Evolutionary conservation across 2,113 vertebrate genomes (phyloP).

Genomic region (Orientallactaga bullata): DNA sequence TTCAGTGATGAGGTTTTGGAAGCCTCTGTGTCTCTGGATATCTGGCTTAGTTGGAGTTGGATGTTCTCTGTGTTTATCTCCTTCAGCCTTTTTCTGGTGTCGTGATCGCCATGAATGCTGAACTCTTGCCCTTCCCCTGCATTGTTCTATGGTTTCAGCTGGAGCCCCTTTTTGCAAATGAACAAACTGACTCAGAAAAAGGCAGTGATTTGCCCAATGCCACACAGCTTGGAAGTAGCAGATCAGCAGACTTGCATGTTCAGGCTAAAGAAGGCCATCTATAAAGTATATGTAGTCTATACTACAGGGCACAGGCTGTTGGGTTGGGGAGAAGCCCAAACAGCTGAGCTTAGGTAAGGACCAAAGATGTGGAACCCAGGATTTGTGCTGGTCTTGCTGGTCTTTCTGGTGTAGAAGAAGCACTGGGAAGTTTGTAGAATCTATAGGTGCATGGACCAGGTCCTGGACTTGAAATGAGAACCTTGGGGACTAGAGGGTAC

Average conservation of each 20-base stretch:
- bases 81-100: too few species aligned
- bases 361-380: not conserved
- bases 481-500: not conserved
- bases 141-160: too few species aligned
- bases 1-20: too few species aligned
- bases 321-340: not conserved
- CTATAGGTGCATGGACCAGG: not conserved
- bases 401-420: not conserved
- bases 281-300: not conserved
- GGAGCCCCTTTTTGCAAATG: not conserved
- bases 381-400: not conserved
- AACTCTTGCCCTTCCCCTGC: too few species aligned
- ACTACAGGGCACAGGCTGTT: not conserved
- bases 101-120: too few species aligned
- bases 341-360: not conserved
- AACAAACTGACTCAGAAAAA: slow-evolving; percentile 24
- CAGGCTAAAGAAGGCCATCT: not conserved
- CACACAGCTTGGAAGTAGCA: not conserved
- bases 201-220: not conserved
- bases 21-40: too few species aligned
- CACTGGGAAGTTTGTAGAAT: not conserved
- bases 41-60: too few species aligned
- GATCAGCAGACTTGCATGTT: not conserved
- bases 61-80: too few species aligned
- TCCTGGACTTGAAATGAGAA: not conserved